Conservation (phyloP, 2,888 invertebrate species). For the Cryptops parisi region DNA sequence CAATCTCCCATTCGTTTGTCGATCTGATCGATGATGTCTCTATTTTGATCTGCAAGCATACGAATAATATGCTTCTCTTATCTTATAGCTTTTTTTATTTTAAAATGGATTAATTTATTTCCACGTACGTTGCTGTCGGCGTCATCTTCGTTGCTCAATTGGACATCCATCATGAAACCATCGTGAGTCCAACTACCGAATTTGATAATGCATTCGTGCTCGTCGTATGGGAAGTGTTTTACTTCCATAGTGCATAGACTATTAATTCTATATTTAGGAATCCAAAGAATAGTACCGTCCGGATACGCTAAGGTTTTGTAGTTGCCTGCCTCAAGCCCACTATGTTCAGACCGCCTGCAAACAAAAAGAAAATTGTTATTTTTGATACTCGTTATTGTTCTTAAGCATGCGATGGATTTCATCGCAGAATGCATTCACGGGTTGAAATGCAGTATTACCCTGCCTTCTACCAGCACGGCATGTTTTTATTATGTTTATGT, state of each 20-base stretch:
- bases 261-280: constrained; percentile 51
- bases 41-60: constrained; percentile 51
- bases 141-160: constrained; percentile 17
- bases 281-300: constrained; percentile 46
- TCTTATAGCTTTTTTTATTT: no score
- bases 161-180: constrained; percentile 40
- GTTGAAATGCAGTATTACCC: neutral
- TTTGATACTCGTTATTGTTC: neutral
- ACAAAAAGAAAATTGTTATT: constrained; percentile 6
- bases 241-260: constrained; percentile 50
- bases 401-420: neutral
- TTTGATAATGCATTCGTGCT: constrained; percentile 47
- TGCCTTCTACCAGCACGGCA: neutral
- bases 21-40: no score
- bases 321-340: constrained; percentile 45
- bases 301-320: constrained; percentile 39
- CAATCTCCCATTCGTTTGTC: constrained; percentile 3
- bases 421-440: neutral
- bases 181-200: constrained; percentile 59
- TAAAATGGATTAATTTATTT: no score
- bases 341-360: constrained; percentile 43
- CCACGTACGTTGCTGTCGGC: no score
- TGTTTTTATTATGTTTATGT: no score
- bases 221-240: constrained; percentile 57
- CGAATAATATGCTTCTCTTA: no score